These are phyloP conservation scores for Drosophila auraria DNA, from an alignment of 1,140 invertebrate species.

Conservation along the genomic window DNA sequence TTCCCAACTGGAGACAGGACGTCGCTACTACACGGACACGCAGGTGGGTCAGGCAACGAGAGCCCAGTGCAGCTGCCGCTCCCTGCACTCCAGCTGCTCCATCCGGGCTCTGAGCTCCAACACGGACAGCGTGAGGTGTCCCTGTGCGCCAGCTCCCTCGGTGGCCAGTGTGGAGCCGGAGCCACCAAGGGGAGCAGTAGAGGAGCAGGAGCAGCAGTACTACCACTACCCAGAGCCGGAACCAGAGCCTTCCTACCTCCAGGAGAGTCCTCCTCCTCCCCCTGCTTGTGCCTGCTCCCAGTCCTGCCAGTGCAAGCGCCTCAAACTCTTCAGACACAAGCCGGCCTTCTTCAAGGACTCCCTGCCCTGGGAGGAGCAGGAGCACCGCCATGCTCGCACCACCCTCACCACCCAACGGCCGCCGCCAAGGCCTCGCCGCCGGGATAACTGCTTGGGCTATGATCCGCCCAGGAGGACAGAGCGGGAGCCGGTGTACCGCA, in stretches of 20 bases:
- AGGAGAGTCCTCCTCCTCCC: not conserved
- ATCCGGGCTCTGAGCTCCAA: slow-evolving; percentile 24
- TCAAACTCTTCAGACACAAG: not conserved
- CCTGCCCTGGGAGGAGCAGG: slow-evolving; percentile 3
- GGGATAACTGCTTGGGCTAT: no score
- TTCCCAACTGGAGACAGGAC: not conserved
- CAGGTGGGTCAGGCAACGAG: not conserved
- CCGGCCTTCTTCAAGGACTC: not conserved
- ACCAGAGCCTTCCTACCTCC: not conserved
- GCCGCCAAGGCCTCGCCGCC: not conserved
- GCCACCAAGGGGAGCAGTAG: not conserved
- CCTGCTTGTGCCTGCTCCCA: not conserved
- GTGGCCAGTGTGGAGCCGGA: slow-evolving; percentile 5
- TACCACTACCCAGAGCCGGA: not conserved
- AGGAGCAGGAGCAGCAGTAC: not conserved
- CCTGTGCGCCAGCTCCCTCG: slow-evolving; percentile 34
- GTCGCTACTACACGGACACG: slow-evolving; percentile 39
- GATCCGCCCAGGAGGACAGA: no score
- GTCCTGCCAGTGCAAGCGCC: not conserved
- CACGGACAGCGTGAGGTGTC: slow-evolving; percentile 11
- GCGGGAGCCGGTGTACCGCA: no score
- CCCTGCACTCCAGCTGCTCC: slow-evolving; percentile 14
- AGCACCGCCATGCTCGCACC: slow-evolving; percentile 15
- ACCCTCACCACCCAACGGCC: slow-evolving; percentile 1
- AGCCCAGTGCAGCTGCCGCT: slow-evolving; percentile 6